Conservation (phyloP, 2,888 invertebrate genomes). For the Synanthedon vespiformis region DNA sequence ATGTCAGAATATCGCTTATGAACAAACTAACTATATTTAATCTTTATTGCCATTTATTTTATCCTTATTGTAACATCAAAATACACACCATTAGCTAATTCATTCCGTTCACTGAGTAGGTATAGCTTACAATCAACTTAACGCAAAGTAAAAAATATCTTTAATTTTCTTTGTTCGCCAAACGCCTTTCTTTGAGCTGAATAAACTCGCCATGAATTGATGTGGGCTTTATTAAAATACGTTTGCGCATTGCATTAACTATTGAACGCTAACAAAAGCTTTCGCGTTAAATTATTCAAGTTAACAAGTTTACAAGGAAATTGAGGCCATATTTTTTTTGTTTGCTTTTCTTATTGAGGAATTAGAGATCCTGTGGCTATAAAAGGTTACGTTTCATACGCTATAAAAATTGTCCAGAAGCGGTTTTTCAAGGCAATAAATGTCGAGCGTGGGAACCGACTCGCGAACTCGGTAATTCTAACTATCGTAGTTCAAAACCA, state of each 20-base stretch:
- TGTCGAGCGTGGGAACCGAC: neutral
- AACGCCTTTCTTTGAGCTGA: constrained; percentile 5
- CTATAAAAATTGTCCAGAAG: neutral
- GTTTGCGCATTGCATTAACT: neutral
- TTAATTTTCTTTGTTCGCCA: constrained; percentile 3
- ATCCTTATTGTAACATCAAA: neutral
- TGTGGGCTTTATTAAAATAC: constrained; percentile 6
- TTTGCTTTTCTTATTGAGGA: neutral
- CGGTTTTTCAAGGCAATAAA: neutral
- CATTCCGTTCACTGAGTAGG: neutral
- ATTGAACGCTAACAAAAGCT: neutral
- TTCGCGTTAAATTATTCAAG: neutral
- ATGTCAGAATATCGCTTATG: no score
- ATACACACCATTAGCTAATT: no score
- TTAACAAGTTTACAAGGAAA: neutral
- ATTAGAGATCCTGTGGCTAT: no score
- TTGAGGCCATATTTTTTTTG: neutral
- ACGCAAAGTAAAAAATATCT: neutral
- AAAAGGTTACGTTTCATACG: neutral
- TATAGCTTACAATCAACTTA: neutral
- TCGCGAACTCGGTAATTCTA: neutral
- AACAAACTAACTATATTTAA: neutral
- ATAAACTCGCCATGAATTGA: constrained; percentile 2
- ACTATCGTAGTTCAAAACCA: neutral
- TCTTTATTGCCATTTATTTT: neutral